Evolutionary conservation across 2,888 invertebrate genomes (phyloP), one percentile per base, ranked within the genome.

Genomic region (Parnassius mnemosyne): DNA sequence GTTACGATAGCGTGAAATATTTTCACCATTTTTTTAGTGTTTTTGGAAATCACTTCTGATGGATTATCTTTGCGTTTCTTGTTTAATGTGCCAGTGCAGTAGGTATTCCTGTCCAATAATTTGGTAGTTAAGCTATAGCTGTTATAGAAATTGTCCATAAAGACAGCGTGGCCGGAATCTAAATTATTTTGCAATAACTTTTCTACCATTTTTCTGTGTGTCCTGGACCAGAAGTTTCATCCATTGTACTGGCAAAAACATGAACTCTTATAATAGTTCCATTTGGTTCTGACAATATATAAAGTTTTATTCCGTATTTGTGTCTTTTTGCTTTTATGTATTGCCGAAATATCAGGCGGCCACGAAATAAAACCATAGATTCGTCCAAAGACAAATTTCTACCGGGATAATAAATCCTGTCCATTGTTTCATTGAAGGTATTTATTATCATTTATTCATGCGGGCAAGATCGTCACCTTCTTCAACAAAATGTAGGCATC

Each of bases 201-300:
- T 25, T 25, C 25, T 25, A 25, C 25, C 1, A 25, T 25, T 25
- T 25, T 25, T 25, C 2, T 25, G 25, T 25, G 25, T 25, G 16
- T 16, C 25, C 25, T 25, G 25, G 25, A 2, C 25, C 25, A 25
- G 25, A 25, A 25, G 25, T 25, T 25, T 25, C 25, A 25, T 46
- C n/a, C n/a, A 12, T 46, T 46, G 46, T 46, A n/a, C 46, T 46
- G 46, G 46, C 46, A 46, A 46, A 46, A n/a, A 46, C 46, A 12
- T 46, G 46, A 46, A 46, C 46, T 46, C n/a, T 46, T n/a, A 9
- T 46, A 46, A 46, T 46, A 46, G 46, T 46, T 46, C 46, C 46
- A 46, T 46, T 46, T 12, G 46, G 46, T 46, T 46, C 46, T 46
- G 46, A 10, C 10, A 46, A n/a, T 12, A 46, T 46, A 46, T n/a